Base-by-base conservation (phyloP, 1,140 invertebrate species). In the Drosophila arizonae region DNA sequence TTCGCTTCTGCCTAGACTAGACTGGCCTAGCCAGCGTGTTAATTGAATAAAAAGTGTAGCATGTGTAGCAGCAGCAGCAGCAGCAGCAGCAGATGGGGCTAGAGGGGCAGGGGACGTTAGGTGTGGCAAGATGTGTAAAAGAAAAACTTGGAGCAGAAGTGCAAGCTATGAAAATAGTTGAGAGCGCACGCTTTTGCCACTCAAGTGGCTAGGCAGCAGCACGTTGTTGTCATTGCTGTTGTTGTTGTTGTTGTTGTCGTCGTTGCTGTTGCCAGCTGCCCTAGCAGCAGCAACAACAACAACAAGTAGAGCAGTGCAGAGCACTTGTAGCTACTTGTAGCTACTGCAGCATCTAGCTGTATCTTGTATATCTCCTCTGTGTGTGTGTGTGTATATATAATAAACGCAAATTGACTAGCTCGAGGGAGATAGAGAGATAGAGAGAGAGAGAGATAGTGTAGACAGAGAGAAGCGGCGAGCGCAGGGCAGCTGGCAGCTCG, bases 11-110 rank as follows among this genome's bases (percentile, higher is more conserved):
- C 21, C 21, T 24, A 24, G 21, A 24, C n/a, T n/a, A 15, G 30
- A 24, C 33, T 6, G 28, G 11, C 52, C 10, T n/a, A 30, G 43
- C 24, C 55, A 58, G 55, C 54, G 81, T 81, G 81, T 80, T 85
- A 85, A 85, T 85, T 85, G 81, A 85, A 85, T 85, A 75, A 80
- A 77, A 85, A 85, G 65, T 61, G 33, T 48, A 76, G 57, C 80
- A 72, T 60, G 72, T 5, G 41, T 51, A 8, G 8, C 21, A 3
- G 10, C 26, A 26, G 33, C 21, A 24, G 21, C 21, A 24, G 21
- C 21, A 24, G 21, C 21, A 24, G 21, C 21, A 24, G 21, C 1
- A 2, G 21, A 24, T 24, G 21, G 3, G 1, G 0, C 21, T 24
- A 24, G 21, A 24, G 21, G 21, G 21, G 21, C 21, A 24, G 21